Conservation (phyloP, 1,140 invertebrate genomes). For the Helicorthomorpha holstii region DNA sequence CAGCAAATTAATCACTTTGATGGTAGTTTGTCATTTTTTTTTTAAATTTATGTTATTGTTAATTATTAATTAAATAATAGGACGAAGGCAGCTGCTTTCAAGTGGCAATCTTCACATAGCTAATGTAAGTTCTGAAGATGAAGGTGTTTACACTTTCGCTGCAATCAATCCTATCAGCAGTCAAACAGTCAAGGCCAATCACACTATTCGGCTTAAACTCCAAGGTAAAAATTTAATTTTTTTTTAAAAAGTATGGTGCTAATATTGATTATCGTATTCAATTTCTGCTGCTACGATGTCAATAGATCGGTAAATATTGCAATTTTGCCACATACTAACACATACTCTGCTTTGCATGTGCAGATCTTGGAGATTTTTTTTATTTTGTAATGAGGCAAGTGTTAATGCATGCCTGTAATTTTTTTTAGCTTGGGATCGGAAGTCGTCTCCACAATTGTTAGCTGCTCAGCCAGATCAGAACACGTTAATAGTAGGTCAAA, state of each 20-base stretch:
- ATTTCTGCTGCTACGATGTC: no score
- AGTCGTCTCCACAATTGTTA: conserved; percentile 3
- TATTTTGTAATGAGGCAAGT: no score
- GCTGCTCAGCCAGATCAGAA: conserved; percentile 6
- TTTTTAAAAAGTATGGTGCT: neutral
- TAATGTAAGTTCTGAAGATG: neutral
- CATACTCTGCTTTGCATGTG: neutral
- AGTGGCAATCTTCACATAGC: neutral
- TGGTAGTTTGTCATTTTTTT: neutral
- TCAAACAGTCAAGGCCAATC: neutral
- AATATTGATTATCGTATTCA: no score
- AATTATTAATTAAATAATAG: neutral
- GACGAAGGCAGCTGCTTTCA: neutral
- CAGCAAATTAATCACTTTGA: neutral
- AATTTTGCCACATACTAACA: neutral
- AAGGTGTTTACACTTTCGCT: neutral
- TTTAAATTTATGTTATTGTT: neutral
- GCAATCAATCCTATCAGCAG: neutral
- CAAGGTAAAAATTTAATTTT: neutral
- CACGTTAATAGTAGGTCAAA: conserved; percentile 29
- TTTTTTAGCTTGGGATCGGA: neutral
- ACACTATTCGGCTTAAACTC: neutral
- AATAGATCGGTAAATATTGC: neutral
- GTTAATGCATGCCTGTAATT: neutral
- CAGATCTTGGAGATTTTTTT: no score